Evolutionary conservation across 1,140 invertebrate species (phyloP), one percentile per base, ranked within the genome.

Genomic region (Hypsibius dujardini): DNA sequence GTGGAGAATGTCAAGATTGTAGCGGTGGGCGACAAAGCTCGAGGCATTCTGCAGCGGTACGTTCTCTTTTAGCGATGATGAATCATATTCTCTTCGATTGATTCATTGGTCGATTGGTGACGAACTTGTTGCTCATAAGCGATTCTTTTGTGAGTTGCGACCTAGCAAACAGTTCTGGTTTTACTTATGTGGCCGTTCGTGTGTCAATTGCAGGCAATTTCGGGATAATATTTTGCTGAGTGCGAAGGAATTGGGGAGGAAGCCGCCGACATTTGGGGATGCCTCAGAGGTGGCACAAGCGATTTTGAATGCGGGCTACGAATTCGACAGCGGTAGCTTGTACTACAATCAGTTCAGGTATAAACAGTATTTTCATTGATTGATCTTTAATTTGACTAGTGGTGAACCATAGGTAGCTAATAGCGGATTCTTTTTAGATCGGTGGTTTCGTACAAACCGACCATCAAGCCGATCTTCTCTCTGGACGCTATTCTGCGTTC

Each of bases 1-100:
- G 87, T 78, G 47, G 76, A 76, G n/a, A 80, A 93, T 75, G 88
- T 87, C 72, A 93, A 92, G 80, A 84, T 98, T 67, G 85, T 98
- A 72, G 90, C 90, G 75, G 86, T 98, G 47, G 95, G 95, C 60
- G 95, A 98, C 78, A 98, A 98, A 82, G 88, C 92, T 0, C 85
- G 89, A 71, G 83, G 85, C 12, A 88, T 95, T 77, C 81, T 98
- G 62, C 84, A 87, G 71, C 86, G 90, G 83, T 84, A 72, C 62
- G 73, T 71, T 69, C 46, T 12, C 28, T 28, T 28, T 28, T 28
- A 28, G 28, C 28, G 28, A 28, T 28, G 28, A 28, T 28, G 28
- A 28, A 28, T 28, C 28, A 28, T 28, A 28, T 28, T 28, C 28
- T 28, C 28, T 28, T 28, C 28, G 28, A 28, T 28, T 28, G 28